Evolutionary conservation across 37 sponge, comb jelly and placozoan species (phyloP), one percentile per base, ranked within the genome.

Genomic region (Halichondria panicea): DNA sequence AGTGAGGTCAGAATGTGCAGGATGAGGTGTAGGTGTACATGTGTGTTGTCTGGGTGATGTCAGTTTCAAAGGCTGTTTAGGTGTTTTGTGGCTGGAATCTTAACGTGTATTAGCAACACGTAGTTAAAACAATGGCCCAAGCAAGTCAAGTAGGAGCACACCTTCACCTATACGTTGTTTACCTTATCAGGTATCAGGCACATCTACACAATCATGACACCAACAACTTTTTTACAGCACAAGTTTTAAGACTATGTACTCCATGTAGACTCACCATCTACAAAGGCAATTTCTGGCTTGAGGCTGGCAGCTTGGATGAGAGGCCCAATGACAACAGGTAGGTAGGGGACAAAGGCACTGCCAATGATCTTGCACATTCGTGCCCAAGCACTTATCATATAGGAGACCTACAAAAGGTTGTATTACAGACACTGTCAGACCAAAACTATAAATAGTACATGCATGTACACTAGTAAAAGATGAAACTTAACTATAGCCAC

Each of bases 311-410:
- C 94, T 61, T 90, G 85, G 8, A 99, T 53, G 25, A 96, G 75
- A 24, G 94, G 96, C 28, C 84, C 80, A 92, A 99, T 93, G 62
- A 99, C 99, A 41, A 96, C 83, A 0, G 96, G 96, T 1, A 99
- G 91, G 79, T 96, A 99, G 58, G 83, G 86, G 6, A 96, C 91
- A 84, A 99, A 99, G 12, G 70, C 87, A 25, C 76, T 81, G 1
- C 92, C 92, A 3, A 99, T 90, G 46, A 99, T 93, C 84, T 96
- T 99, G 59, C 96, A 95, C 94, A 99, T 96, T 25, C 99, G 70
- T 6, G 96, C 96, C 99, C 99, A 99, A 6, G 99, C 97, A 70
- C 87, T 88, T 59, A 95, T 99, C 94, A 99, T 92, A 72, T 96
- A 99, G 42, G 99, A 93, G 21, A 93, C 78, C 94, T 99, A 67